Evolutionary conservation across 53 echinoderm and acorn worm species (phyloP), one percentile per base, ranked within the genome.

Genomic region (Luidia sarsii): DNA sequence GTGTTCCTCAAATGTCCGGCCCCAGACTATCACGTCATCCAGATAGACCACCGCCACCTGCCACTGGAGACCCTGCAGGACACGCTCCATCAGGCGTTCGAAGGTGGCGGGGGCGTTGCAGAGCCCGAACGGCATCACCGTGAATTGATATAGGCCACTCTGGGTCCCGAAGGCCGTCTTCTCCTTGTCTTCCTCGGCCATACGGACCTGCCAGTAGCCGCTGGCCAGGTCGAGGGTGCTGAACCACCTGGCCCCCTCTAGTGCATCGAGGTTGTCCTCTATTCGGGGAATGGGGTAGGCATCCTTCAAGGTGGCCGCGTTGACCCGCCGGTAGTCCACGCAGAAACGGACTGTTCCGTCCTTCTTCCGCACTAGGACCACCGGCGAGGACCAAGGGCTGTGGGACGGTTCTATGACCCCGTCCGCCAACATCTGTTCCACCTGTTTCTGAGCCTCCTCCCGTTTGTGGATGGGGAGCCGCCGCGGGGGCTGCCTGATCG

Each of bases 131-230:
- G 82, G 7, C 19, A 57, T 57, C 15, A 91, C 91, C 0, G 87
- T 60, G 33, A 91, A 91, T 28, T 91, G 68, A 20, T 69, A 91
- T 2, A 91, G 32, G 1, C 88, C 84, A 13, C 54, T 57, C 19
- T 33, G 65, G 25, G 70, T 67, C 29, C 60, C 60, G 16, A 91
- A 88, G 6, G 92, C 92, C 21, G 92, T 88, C 28, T 84, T 91
- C 19, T 33, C 32, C 41, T 57, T 63, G 29, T 88, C 88, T 0
- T 67, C 64, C 22, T 80, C 67, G 22, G 80, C 92, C 39, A 91
- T 49, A 14, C 64, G 75, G 7, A 91, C 85, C 39, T 91, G 92
- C 92, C 85, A 91, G 51, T 83, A 91, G 7, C 91, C 91, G 57
- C 65, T 63, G 34, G 81, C 81, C 11, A 84, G 33, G 35, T 87